Base-by-base conservation (phyloP, 2,797 vertebrate genomes). In the Perodicticus potto region DNA sequence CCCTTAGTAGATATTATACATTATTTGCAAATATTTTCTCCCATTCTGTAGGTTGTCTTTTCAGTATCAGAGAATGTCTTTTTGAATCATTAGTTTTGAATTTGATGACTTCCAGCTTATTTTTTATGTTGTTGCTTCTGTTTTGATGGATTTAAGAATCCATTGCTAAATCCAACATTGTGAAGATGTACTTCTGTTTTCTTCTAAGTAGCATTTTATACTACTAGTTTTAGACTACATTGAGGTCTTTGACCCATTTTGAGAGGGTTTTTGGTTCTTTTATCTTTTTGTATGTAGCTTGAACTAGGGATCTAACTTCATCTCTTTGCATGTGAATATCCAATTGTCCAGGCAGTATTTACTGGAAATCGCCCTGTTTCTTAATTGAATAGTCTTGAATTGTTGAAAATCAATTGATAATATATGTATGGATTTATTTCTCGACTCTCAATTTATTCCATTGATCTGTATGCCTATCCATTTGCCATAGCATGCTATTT, bases 101-200 rank as follows among this genome's bases (percentile, higher is more conserved):
- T 95, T 87, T 93, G 23, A 85, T 69, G 22, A 80, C 69, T 32
- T 88, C 34, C 11, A 78, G 14, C 37, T 86, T 76, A 88, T 27
- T 29, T 67, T 70, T 70, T 37, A 37, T 70, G 34, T 70, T 70
- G 20, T 70, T 70, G 7, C 17, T 83, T 91, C 23, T 94, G 37
- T 63, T 89, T 89, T 74, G 55, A 57, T 61, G 55, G n/a, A 94
- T 29, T 72, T 85, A 70, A 69, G 80, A 90, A 40, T 40, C 23
- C 65, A 86, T 13, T 84, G 23, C 40, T 37, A 89, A 89, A 84
- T 89, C 5, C 40, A 88, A 77, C 55, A 77, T 69, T 53, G 69
- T 76, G n/a, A 92, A 92, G 32, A 91, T 49, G 59, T 95, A 91
- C 27, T 27, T 37, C 32, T 69, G 16, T 85, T 72, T 85, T 80